A percentile compares a stretch with the other conserved stretches of the same genome.
These are phyloP conservation scores for Thalassarche chlororhynchos DNA, from an alignment of 2,113 vertebrate species.

Conservation along the genomic window DNA sequence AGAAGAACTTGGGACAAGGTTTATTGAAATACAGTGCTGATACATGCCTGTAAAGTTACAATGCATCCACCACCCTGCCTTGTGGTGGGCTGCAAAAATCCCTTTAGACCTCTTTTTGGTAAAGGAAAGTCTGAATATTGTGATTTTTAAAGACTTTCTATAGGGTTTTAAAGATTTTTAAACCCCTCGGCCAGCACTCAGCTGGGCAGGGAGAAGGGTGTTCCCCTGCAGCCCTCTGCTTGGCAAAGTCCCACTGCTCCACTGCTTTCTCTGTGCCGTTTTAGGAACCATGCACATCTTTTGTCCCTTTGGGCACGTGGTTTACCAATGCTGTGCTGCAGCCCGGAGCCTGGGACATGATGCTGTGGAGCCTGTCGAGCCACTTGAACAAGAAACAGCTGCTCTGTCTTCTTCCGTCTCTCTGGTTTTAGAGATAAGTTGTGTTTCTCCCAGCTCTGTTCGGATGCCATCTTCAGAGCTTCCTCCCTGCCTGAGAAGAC, in stretches of 20 bases:
- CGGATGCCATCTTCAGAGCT: neutral
- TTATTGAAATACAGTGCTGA: neutral
- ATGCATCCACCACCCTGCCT: neutral
- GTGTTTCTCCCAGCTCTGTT: neutral
- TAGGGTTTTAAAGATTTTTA: neutral
- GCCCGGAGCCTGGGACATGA: neutral
- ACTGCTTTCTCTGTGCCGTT: neutral
- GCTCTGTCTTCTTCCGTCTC: neutral
- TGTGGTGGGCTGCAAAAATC: neutral
- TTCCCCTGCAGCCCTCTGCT: neutral
- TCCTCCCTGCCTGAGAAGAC: neutral
- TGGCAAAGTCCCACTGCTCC: neutral
- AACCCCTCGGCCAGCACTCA: neutral
- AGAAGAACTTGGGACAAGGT: neutral
- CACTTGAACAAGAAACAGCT: neutral
- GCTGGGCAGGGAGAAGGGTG: neutral
- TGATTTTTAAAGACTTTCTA: neutral
- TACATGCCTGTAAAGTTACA: neutral
- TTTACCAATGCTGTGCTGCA: neutral
- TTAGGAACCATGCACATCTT: neutral
- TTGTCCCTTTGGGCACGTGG: accelerated
- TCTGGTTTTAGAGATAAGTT: neutral
- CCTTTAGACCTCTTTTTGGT: neutral
- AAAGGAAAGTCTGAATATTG: neutral
- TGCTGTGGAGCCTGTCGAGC: neutral